Evolutionary conservation across 2,888 invertebrate genomes (phyloP).

Genomic region (Exephanes ischioxanthus): DNA sequence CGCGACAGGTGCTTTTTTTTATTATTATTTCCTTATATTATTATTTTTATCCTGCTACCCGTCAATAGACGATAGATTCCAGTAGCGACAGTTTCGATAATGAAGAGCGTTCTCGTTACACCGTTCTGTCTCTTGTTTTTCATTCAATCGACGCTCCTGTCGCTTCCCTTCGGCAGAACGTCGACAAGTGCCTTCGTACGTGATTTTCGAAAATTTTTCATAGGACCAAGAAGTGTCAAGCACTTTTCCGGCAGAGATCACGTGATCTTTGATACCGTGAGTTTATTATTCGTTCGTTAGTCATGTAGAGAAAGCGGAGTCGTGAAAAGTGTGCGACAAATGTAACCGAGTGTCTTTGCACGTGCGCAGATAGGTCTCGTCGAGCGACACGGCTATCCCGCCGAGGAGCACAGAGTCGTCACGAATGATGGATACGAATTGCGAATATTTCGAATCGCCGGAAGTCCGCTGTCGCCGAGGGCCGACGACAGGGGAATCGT

Average conservation of each 20-base stretch:
- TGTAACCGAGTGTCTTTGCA: background rate
- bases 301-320: background rate
- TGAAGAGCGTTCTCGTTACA: conserved; percentile 49
- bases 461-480: conserved; percentile 69
- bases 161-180: conserved; percentile 8
- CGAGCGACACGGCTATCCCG: conserved; percentile 74
- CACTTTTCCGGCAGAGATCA: conserved; percentile 26
- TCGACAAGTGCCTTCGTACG: conserved; percentile 31
- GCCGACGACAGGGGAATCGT: conserved; percentile 72
- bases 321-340: background rate
- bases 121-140: conserved; percentile 32
- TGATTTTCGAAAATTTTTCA: conserved; percentile 31
- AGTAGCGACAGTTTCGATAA: conserved; percentile 33
- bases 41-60: conserved; percentile 29
- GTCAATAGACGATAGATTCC: conserved; percentile 24
- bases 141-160: background rate
- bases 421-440: conserved; percentile 79
- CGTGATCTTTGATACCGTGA: conserved; percentile 53
- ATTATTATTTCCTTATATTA: conserved; percentile 13
- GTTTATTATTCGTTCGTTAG: conserved; percentile 21
- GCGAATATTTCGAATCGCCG: conserved; percentile 77
- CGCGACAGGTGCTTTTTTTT: conserved; percentile 38
- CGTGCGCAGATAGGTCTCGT: conserved; percentile 72
- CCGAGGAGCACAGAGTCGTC: conserved; percentile 77
- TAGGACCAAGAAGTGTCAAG: conserved; percentile 29